These are phyloP conservation scores for Azorinus chamasolen DNA, from an alignment of 2,888 invertebrate genomes.

Conservation along the genomic window DNA sequence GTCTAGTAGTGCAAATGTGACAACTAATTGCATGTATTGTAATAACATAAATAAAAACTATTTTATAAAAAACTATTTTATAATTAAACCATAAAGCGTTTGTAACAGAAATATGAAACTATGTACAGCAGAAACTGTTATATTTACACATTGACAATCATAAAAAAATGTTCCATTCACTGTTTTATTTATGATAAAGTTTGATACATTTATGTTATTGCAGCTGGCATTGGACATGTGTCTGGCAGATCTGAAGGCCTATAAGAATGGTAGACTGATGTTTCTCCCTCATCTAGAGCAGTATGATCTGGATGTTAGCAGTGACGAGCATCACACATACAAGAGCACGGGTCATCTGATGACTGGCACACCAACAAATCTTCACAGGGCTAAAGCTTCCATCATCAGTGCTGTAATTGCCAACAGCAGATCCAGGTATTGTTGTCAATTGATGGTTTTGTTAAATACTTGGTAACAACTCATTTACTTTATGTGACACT, in stretches of 20 bases:
- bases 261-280: conserved; percentile 11
- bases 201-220: conserved; percentile 2
- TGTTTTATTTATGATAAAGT: neutral
- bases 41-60: no score
- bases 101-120: no score
- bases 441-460: no score
- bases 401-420: conserved; percentile 18
- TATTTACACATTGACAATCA: conserved; percentile 3
- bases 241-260: conserved; percentile 23
- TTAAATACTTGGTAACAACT: no score
- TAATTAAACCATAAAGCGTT: no score
- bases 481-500: no score
- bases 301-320: neutral
- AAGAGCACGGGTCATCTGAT: conserved; percentile 15
- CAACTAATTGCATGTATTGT: no score
- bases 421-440: conserved; percentile 9
- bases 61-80: no score
- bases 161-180: neutral
- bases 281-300: conserved; percentile 24
- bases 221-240: conserved; percentile 30
- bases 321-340: conserved; percentile 18
- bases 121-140: no score
- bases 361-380: neutral
- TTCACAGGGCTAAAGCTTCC: neutral
- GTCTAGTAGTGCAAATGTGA: no score